Evolutionary conservation across 2,113 vertebrate species (phyloP), one percentile per base, ranked within the genome.

Genomic region (Cavia porcellus): DNA sequence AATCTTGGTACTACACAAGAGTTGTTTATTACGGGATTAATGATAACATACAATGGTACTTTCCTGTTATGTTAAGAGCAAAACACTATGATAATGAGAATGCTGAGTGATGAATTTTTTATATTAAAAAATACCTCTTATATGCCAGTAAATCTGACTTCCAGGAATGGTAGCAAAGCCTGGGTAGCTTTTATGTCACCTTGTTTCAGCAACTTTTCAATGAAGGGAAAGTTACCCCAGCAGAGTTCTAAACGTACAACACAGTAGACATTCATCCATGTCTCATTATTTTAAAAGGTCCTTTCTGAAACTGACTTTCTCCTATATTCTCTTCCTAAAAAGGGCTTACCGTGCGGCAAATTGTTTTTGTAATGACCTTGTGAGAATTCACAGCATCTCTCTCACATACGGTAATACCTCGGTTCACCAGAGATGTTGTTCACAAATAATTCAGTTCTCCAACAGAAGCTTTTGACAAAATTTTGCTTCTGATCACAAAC

Each of bases 1-100:
- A 80, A 92, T 94, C 42, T 42, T 57, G 28, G 12, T 94, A n/a
- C 94, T 92, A 64, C 17, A 22, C 59, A 81, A 81, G 15, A 89
- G 86, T 50, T 81, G n/a, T 62, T 92, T 96, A 57, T 72, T 92
- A n/a, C 28, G 66, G 32, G 4, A 70, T 85, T 92, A 92, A 94
- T 87, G 7, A 11, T 68, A 89, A 61, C n/a, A 70, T 74, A 50
- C 14, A 45, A 7, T 30, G 9, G 5, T 35, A 70, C 32, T 86
- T 95, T 72, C 66, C 45, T 89, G 0, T 45, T 92, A 30, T 28
- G 3, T 64, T 55, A 75, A 70, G 57, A 79, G 15, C 20, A 83
- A 92, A 79, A 80, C 47, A 68, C 24, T 75, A 35, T 72, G 35
- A 7, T 70, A 84, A 42, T n/a, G 35, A 68, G 30, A 59, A 82